These are phyloP conservation scores for Mesocentrotus franciscanus DNA, from an alignment of 53 echinoderm and acorn worm species.

Conservation along the genomic window DNA sequence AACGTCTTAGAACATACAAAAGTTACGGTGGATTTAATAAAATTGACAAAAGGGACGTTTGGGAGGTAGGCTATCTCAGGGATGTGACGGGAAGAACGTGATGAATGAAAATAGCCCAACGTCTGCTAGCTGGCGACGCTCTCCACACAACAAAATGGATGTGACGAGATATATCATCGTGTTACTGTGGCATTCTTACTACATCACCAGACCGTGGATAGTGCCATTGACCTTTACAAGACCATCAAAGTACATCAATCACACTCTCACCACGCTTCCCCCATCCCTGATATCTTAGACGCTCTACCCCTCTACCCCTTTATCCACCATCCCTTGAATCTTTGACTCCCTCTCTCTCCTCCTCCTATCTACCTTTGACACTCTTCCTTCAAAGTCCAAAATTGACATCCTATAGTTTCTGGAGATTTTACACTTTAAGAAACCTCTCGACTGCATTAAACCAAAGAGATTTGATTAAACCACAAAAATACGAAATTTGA, in stretches of 20 bases:
- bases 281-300: not conserved
- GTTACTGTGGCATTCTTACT: constrained; percentile 41
- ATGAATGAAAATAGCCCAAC: constrained; percentile 34
- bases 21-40: not conserved
- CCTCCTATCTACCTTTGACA: not conserved
- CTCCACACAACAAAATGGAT: not conserved
- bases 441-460: too few relatives aligned
- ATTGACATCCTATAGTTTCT: too few relatives aligned
- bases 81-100: constrained; percentile 20
- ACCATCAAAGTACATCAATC: constrained; percentile 47
- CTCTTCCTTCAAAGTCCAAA: not conserved
- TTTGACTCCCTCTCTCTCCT: not conserved
- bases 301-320: not conserved
- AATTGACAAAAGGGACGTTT: not conserved
- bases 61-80: not conserved
- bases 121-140: constrained; percentile 5
- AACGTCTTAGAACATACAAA: too few relatives aligned
- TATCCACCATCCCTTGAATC: too few relatives aligned
- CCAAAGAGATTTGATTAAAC: too few relatives aligned
- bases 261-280: constrained; percentile 25
- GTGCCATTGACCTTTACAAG: constrained; percentile 27
- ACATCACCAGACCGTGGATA: not conserved
- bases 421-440: too few relatives aligned
- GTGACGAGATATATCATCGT: constrained; percentile 19
- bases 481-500: too few relatives aligned